Base-by-base conservation (phyloP, 2,113 vertebrate species). In the Lepus timidus region DNA sequence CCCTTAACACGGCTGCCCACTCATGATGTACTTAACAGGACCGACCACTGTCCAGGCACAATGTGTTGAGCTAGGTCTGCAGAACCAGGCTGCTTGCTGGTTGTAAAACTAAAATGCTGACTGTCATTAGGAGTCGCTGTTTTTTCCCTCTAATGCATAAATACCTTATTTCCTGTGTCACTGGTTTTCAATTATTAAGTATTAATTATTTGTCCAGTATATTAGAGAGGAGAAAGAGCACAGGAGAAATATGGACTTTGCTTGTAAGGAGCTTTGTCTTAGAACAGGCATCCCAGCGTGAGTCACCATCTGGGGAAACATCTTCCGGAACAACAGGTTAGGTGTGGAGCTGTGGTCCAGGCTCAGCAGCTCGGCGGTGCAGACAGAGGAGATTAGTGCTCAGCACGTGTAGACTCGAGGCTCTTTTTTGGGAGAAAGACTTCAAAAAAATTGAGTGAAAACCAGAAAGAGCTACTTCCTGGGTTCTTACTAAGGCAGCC, bases 121-220 rank as follows among this genome's bases (percentile, higher is more conserved):
- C 29, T 71, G 55, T 25, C 68, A 70, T 36, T 36, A 64, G 70
- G 55, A 31, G 27, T 82, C 29, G 3, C 6, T 67, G 44, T 70
- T 85, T 61, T 49, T 33, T 12, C 23, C 23, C 51, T 44, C 3
- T 11, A n/a, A 12, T 70, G 58, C 11, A 20, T 87, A 33, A 84
- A 81, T 17, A 83, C 6, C 14, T 11, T 44, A 3, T 9, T 67
- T 52, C 20, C 58, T 75, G 61, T 3, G 49, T 6, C 10, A 49
- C 39, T 51, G 78, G 55, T 78, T 90, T 75, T 86, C 55, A 73
- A 67, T 80, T 83, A 64, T 71, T 67, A 87, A 86, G 4, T 58
- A 74, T 52, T 49, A 68, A 64, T 61, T 14, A 31, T 76, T 44
- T 91, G 39, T 75, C 58, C 22, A 36, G 1, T 27, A 71, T 70